Conservation (phyloP, 2,888 invertebrate species). For the Drosophila algonquin region DNA sequence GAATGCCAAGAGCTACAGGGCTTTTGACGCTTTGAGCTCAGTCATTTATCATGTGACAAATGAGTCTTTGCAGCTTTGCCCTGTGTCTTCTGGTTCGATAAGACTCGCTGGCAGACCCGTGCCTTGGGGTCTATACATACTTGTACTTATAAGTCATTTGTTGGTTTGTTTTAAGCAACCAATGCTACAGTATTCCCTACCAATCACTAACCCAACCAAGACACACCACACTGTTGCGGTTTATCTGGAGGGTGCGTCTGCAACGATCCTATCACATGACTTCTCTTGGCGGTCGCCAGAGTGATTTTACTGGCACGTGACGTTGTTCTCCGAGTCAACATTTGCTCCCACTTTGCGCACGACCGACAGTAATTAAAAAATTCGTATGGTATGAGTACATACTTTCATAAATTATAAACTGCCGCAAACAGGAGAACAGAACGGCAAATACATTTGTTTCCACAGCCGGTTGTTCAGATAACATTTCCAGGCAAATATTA, state of each 20-base stretch:
- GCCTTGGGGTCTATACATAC: constrained; percentile 3
- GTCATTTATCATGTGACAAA: constrained; percentile 66
- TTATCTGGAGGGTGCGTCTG: constrained; percentile 57
- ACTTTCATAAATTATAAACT: constrained; percentile 41
- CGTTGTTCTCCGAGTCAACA: constrained; percentile 45
- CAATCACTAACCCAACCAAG: neutral
- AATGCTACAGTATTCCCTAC: neutral
- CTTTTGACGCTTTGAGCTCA: constrained; percentile 32
- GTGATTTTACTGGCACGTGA: constrained; percentile 67
- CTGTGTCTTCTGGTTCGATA: constrained; percentile 40
- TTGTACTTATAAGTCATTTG: constrained; percentile 18
- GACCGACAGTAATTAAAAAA: constrained; percentile 55
- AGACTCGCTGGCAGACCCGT: constrained; percentile 10
- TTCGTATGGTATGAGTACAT: constrained; percentile 19
- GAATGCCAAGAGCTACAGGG: constrained; percentile 42
- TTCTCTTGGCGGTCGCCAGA: constrained; percentile 34
- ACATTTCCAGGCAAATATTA: constrained; percentile 39
- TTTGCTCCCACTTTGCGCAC: constrained; percentile 50
- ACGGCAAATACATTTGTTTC: constrained; percentile 52
- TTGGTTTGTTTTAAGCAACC: constrained; percentile 21
- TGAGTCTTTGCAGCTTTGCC: constrained; percentile 40
- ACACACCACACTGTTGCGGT: constrained; percentile 39
- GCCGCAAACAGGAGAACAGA: constrained; percentile 54
- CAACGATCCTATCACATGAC: constrained; percentile 68
- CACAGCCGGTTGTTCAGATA: constrained; percentile 63